These are phyloP conservation scores for Margaritifera margaritifera DNA, from an alignment of 2,888 invertebrate species.

Conservation along the genomic window DNA sequence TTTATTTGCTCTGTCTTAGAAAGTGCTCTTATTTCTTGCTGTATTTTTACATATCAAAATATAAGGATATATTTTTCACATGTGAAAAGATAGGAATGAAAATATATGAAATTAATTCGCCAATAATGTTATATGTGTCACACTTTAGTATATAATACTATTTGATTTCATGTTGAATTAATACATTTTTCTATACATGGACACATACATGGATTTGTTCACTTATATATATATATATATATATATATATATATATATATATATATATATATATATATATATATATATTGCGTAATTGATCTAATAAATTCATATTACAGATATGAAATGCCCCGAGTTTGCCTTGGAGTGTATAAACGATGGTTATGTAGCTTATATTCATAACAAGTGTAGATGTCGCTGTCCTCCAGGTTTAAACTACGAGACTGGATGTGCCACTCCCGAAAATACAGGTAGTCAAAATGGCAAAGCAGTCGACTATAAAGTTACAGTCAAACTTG, in stretches of 20 bases:
- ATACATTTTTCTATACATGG: too few species aligned
- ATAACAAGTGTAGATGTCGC: conserved; percentile 42
- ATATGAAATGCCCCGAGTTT: conserved; percentile 33
- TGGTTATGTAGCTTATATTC: conserved; percentile 47
- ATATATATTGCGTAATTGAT: neutral
- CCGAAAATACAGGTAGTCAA: conserved; percentile 25
- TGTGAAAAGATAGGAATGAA: too few species aligned
- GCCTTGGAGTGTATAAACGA: conserved; percentile 35
- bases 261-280: neutral
- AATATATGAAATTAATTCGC: too few species aligned
- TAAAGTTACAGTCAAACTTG: neutral
- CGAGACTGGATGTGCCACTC: conserved; percentile 39
- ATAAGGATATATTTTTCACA: too few species aligned
- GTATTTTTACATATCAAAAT: too few species aligned
- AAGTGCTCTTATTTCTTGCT: too few species aligned
- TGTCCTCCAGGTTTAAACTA: conserved; percentile 47
- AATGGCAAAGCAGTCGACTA: neutral
- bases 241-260: neutral
- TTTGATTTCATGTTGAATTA: too few species aligned
- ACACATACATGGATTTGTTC: too few species aligned
- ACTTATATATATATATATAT: too few species aligned
- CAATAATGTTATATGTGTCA: too few species aligned
- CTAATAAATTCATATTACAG: conserved; percentile 18
- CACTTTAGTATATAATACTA: too few species aligned
- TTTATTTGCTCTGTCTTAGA: too few species aligned